Base-by-base conservation (phyloP, 2,113 vertebrate species). In the Mesembrinibis cayennensis region DNA sequence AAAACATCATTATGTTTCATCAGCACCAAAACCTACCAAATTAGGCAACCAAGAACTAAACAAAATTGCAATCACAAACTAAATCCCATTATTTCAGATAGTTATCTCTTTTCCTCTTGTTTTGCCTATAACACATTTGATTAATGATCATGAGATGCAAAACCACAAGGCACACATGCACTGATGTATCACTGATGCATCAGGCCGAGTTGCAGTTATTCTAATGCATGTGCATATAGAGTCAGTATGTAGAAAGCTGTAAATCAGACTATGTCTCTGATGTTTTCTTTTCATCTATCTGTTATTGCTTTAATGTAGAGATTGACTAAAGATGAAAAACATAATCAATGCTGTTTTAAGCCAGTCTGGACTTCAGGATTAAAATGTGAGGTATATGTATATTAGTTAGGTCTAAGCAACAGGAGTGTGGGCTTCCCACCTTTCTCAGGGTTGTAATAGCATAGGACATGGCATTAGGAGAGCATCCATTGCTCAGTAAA, bases 401-500 rank as follows among this genome's bases (percentile, higher is more conserved):
- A 10, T 72, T 65, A 18, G 10, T 49, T 15, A 29, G 30, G 74
- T 49, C 26, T 34, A 36, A 52, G 36, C 0, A 1, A 53, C 14
- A 27, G 26, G 7, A 67, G 4, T 38, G 5, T 40, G 27, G 25
- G 3, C 7, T 83, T 76, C 38, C 34, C 26, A 25, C 14, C 7
- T 55, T 69, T 59, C 49, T 52, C 34, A n/a, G 34, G 15, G 18
- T 42, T 63, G 10, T 14, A 27, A 47, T 11, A 50, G 62, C 8
- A 4, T 2, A 27, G 16, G n/a, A 5, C 25, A 72, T 0, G 0
- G 30, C 21, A 49, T 34, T n/a, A 58, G 38, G 21, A 63, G 8
- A 76, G 26, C 23, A 89, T 20, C 15, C 13, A 2, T 6, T 26
- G n/a, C 79, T 63, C n/a, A 69, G 42, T 4, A 92, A 58, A 89